phyloP scores from a whole-genome alignment of 2,113 vertebrate species.

The Rhinolophus sinicus region DNA sequence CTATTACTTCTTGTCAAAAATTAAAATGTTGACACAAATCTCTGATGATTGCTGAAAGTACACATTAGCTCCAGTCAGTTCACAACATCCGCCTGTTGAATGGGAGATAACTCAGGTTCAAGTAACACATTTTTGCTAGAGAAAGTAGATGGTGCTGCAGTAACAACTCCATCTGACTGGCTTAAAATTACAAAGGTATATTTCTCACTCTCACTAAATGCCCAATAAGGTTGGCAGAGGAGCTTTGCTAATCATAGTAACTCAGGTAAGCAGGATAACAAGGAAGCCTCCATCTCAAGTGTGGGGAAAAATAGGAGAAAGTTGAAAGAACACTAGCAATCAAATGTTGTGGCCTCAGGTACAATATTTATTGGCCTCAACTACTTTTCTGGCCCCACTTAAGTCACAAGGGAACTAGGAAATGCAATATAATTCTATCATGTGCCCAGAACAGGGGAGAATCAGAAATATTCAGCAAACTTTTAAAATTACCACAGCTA shows the following conservation, averaged over 20 bases:
- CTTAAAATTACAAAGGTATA: neutral
- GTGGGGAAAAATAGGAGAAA: neutral
- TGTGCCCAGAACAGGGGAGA: neutral
- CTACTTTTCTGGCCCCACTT: neutral
- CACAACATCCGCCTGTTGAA: neutral
- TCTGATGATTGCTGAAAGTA: neutral
- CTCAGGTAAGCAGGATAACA: neutral
- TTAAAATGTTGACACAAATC: neutral
- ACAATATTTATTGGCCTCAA: neutral
- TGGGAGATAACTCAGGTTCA: neutral
- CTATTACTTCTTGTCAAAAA: neutral
- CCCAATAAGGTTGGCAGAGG: neutral
- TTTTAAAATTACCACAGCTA: neutral
- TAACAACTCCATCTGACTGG: neutral
- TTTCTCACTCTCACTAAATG: neutral
- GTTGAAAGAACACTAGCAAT: neutral
- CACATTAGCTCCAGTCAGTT: neutral
- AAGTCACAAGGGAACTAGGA: neutral
- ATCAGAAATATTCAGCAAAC: neutral
- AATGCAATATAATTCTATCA: neutral
- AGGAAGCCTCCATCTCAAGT: neutral
- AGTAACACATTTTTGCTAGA: neutral
- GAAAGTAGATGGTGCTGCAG: neutral
- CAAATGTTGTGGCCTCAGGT: neutral
- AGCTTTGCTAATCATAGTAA: neutral